Conservation (phyloP, 2,113 vertebrate genomes). For the Lagenorhynchus albirostris region DNA sequence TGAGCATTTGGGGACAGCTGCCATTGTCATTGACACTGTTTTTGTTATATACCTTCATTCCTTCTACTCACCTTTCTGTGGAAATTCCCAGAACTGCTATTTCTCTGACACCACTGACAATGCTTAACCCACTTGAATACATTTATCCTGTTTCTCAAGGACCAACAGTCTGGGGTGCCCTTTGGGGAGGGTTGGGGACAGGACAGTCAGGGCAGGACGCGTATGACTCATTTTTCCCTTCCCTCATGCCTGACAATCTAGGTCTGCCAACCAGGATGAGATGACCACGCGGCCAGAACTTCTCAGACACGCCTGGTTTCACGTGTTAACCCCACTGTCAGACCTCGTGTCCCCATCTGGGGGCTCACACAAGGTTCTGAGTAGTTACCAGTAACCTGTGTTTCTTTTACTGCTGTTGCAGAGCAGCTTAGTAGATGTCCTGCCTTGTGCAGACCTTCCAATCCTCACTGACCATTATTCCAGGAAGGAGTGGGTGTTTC, state of each 20-base stretch:
- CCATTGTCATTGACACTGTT: neutral
- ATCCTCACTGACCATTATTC: neutral
- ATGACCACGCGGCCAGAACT: neutral
- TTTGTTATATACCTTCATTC: neutral
- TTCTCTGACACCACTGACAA: neutral
- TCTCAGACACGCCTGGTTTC: neutral
- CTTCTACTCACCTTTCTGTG: neutral
- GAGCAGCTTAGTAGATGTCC: neutral
- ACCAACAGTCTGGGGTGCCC: neutral
- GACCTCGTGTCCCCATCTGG: neutral
- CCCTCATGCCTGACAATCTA: neutral
- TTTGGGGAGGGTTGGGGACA: neutral
- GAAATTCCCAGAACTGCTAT: neutral
- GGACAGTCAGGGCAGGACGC: neutral
- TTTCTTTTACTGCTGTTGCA: neutral
- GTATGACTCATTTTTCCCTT: neutral
- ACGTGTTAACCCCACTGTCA: neutral
- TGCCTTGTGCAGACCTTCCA: neutral
- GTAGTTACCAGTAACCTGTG: neutral
- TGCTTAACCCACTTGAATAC: neutral
- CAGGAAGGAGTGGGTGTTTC: neutral
- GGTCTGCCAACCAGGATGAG: neutral
- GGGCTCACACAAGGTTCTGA: neutral
- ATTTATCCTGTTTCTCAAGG: neutral
- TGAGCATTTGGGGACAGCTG: neutral